Base-by-base conservation (phyloP, 2,888 invertebrate genomes). In the Acheta domesticus region DNA sequence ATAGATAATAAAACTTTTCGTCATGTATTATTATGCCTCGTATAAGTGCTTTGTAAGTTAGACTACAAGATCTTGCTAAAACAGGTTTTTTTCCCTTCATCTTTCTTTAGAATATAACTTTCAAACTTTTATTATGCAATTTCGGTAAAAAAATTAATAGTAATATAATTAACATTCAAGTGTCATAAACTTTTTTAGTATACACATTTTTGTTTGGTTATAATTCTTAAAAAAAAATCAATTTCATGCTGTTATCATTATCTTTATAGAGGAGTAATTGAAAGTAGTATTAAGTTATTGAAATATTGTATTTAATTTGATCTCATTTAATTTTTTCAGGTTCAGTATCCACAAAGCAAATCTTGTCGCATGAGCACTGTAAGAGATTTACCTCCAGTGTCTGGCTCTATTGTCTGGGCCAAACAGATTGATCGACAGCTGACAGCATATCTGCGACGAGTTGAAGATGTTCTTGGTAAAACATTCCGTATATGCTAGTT, bases 321-420 rank as follows among this genome's bases (percentile, higher is more conserved):
- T 76, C 36, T 16, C 3, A 20, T n/a, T 83, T 80, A 80, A 77
- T 82, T 81, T 83, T 82, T 84, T 12, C 84, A 94, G 93, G 95
- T 97, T 75, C 97, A 98, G 89, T 99, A 98, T 87, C 94, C 95
- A 0, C 94, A 96, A 88, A 98, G 97, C 85, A 97, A 97, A 87
- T 95, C 97, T 84, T 97, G 95, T 83, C 92, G 93, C 48, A 93
- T 98, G 87, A 97, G 97, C 78, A 92, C 93, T 82, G 95, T 96
- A 16, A 92, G 97, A 80, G 99, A 99, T 88, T 89, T 99, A 83
- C 99, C 99, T 8, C 98, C 98, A 0, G 96, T 99, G 21, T 96
- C 99, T 49, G 99, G 99, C 0, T 97, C 97, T 79, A 99, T 99
- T 84, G 97, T 99, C 84, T 99, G 99, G 99, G 98, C 98, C 5